Base-by-base conservation (phyloP, 1,140 invertebrate genomes). In the Triops longicaudatus region DNA sequence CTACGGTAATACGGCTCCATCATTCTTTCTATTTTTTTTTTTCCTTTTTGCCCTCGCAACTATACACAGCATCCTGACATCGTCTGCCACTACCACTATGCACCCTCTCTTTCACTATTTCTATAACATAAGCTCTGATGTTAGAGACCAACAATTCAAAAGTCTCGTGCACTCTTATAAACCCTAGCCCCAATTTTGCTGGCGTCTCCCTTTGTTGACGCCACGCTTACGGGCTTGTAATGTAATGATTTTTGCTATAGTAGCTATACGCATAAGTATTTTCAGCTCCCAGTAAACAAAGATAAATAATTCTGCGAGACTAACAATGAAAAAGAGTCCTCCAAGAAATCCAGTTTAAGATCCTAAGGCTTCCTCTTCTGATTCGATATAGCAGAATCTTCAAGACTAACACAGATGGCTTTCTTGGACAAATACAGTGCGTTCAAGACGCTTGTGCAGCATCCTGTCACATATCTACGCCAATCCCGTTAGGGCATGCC, bases 81-180 rank as follows among this genome's bases (percentile, higher is more conserved):
- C 50, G 50, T 63, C 50, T 63, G 50, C 50, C 50, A 63, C 50
- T 63, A 63, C 50, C n/a, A 63, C 50, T 63, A 63, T 63, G 50
- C 50, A 63, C 50, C 50, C 50, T 63, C 50, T 63, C 50, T 5
- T 22, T 63, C 50, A 63, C 50, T 63, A 63, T 63, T 63, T 63
- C 50, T 63, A 17, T 63, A 63, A 63, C 50, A 63, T 63, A 63
- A 63, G 50, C 50, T 63, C 50, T 63, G 14, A 63, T 63, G 50
- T 63, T 17, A 63, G 50, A 63, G 17, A 37, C 50, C 14, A 63
- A 22, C 50, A 63, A 63, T 63, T 63, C 50, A 63, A 63, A 63
- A 22, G 50, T 63, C 50, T 63, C 50, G 50, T 63, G 50, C 50
- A 63, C 50, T 63, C n/a, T 14, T 63, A 63, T 63, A 63, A 63